Conservation (phyloP, 1,140 invertebrate genomes). For the Batillaria attramentaria region DNA sequence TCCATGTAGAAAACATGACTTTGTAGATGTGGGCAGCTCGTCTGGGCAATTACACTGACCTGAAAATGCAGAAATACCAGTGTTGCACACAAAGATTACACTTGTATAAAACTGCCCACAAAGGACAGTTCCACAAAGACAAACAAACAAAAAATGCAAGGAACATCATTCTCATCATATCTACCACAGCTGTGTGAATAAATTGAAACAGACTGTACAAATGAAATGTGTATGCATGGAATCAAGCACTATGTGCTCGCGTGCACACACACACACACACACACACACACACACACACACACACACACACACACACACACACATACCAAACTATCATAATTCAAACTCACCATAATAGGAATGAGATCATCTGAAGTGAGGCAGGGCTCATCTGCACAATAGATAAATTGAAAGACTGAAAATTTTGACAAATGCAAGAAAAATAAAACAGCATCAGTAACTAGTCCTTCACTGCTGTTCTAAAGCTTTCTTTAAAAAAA, state of each 20-base stretch:
- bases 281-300: slow-evolving; percentile 6
- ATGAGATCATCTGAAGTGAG: slow-evolving; percentile 67
- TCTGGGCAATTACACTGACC: slow-evolving; percentile 60
- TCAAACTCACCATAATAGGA: slow-evolving; percentile 60
- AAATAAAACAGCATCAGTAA: no score
- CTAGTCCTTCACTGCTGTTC: no score
- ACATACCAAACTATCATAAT: neutral
- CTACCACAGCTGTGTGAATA: no score
- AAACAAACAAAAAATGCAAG: slow-evolving; percentile 4
- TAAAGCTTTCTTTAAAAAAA: no score
- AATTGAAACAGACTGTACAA: no score
- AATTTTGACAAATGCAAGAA: no score
- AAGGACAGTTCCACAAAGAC: neutral
- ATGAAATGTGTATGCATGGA: no score
- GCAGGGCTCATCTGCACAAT: slow-evolving; percentile 50
- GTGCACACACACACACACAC: neutral
- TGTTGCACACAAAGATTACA: no score
- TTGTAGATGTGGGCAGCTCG: slow-evolving; percentile 55
- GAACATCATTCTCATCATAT: neutral
- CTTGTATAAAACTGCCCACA: no score
- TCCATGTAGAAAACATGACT: slow-evolving; percentile 64
- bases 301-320: slow-evolving; percentile 11
- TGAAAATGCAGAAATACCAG: slow-evolving; percentile 36
- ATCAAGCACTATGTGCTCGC: no score
- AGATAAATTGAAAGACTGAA: no score